These are phyloP conservation scores for Cephus spinipes DNA, from an alignment of 2,888 invertebrate genomes.

Conservation along the genomic window DNA sequence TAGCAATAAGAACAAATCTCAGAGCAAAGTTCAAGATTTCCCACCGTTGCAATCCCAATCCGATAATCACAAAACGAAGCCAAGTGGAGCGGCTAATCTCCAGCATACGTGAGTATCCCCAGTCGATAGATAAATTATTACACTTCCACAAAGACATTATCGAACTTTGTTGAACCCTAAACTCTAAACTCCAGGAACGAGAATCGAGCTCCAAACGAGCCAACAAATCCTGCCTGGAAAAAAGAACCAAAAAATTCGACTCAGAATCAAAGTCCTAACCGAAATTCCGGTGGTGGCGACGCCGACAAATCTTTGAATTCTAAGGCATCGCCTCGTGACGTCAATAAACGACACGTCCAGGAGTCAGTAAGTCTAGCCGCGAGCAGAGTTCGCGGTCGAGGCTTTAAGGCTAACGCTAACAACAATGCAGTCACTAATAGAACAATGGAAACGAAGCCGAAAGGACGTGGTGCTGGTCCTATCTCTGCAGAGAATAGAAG, in stretches of 20 bases:
- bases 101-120: conserved; percentile 43
- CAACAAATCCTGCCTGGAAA: conserved; percentile 58
- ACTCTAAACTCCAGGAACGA: conserved; percentile 49
- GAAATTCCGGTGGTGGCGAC: conserved; percentile 43
- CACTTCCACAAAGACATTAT: background rate
- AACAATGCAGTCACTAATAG: conserved; percentile 57
- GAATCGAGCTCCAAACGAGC: conserved; percentile 55
- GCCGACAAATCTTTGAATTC: conserved; percentile 42
- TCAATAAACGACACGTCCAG: conserved; percentile 53
- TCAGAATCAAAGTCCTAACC: conserved; percentile 51
- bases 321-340: conserved; percentile 44
- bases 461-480: conserved; percentile 54
- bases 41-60: conserved; percentile 58
- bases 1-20: conserved; percentile 61
- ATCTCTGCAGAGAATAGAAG: conserved; percentile 49
- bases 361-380: conserved; percentile 53
- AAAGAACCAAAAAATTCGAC: conserved; percentile 49
- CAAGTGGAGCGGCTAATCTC: conserved; percentile 25
- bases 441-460: conserved; percentile 54
- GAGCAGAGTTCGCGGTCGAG: conserved; percentile 58
- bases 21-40: conserved; percentile 56
- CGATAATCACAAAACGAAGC: conserved; percentile 52
- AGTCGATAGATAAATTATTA: background rate
- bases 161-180: conserved; percentile 16
- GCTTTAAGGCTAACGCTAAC: conserved; percentile 57